Percentiles rank a stretch among this genome's conserved stretches.
These are phyloP conservation scores for Anniella stebbinsi DNA, from an alignment of 2,797 vertebrate species.

Conservation along the genomic window DNA sequence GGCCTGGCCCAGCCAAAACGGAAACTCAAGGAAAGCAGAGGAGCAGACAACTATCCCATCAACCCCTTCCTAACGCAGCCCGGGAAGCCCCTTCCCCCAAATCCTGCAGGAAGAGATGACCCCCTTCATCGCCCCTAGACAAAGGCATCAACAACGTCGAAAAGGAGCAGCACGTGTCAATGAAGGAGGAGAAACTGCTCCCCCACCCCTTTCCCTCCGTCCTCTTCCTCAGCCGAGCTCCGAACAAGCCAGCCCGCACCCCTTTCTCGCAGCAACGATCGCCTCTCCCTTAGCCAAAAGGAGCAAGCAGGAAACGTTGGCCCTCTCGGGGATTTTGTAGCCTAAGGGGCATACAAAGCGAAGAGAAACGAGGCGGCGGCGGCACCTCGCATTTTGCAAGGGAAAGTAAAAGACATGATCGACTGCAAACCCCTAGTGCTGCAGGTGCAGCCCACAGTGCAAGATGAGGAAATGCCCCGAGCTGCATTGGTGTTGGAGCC, in stretches of 20 bases:
- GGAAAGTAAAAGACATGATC: background rate
- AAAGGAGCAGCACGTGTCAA: slow-evolving; percentile 26
- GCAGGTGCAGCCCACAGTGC: background rate
- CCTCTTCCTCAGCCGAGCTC: background rate
- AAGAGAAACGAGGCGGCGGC: too few species aligned
- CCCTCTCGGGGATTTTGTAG: background rate
- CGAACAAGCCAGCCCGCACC: background rate
- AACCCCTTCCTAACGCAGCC: background rate
- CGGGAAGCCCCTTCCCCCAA: background rate
- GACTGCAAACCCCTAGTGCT: background rate
- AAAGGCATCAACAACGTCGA: slow-evolving; percentile 25
- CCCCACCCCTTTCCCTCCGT: background rate
- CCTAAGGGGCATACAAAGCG: too few species aligned
- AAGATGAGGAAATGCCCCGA: background rate
- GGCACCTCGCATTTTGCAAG: background rate
- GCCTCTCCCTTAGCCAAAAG: background rate
- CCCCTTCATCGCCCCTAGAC: background rate
- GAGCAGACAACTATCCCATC: background rate
- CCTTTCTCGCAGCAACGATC: background rate
- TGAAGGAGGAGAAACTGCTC: background rate
- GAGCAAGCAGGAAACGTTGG: background rate
- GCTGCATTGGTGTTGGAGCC: background rate
- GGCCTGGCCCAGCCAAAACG: slow-evolving; percentile 10
- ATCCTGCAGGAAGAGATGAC: background rate
- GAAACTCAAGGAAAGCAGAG: background rate